These are phyloP conservation scores for Arion vulgaris DNA, from an alignment of 1,140 invertebrate species.

Conservation along the genomic window DNA sequence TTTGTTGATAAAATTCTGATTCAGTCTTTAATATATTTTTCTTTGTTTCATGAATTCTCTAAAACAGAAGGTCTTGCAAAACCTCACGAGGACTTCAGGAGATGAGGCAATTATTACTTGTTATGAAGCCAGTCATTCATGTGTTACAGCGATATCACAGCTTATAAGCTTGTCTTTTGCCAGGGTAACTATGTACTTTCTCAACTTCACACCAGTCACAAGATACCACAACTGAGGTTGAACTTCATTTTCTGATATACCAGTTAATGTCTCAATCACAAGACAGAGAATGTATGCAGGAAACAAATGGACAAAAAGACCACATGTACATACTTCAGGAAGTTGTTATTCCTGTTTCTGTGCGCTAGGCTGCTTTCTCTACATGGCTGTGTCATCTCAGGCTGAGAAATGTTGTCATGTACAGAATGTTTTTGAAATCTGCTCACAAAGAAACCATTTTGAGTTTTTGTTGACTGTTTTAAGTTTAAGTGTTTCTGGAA, in stretches of 20 bases:
- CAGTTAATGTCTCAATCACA: no score
- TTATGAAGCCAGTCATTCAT: background rate
- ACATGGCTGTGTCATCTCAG: background rate
- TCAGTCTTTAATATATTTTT: background rate
- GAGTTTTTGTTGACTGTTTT: background rate
- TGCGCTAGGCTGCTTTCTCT: background rate
- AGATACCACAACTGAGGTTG: background rate
- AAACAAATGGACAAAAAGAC: no score
- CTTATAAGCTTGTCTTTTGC: no score
- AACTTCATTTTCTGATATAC: no score
- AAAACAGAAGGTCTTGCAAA: slow-evolving; percentile 70
- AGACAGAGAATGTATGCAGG: no score
- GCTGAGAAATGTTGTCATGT: background rate
- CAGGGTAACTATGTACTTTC: no score
- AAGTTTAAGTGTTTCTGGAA: background rate
- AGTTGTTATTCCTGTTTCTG: background rate
- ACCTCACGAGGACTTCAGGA: slow-evolving; percentile 70
- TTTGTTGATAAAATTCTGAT: background rate
- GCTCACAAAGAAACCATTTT: background rate
- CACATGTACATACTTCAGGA: background rate
- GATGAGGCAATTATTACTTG: slow-evolving; percentile 54
- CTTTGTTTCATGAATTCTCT: slow-evolving; percentile 4
- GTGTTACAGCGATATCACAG: background rate
- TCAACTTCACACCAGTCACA: background rate
- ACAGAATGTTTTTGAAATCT: background rate